Evolutionary conservation across 92 coral and sea anemone species (phyloP).

Genomic region (Epizoanthus illoricatus): DNA sequence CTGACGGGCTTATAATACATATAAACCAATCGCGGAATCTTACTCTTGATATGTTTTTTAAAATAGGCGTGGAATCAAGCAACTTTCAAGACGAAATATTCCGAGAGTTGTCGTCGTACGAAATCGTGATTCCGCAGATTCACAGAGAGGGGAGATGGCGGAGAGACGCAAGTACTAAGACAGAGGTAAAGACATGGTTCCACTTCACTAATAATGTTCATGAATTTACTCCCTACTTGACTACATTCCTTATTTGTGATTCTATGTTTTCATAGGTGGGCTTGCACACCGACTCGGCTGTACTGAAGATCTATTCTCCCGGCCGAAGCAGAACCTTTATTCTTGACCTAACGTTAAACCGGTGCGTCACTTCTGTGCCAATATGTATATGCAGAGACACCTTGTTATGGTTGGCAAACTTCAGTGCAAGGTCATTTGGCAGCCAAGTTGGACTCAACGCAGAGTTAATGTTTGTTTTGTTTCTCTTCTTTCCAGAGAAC

Average conservation of each 20-base stretch:
- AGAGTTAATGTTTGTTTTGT: not conserved
- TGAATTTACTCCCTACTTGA: not conserved
- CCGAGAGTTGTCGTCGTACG: slow-evolving; percentile 42
- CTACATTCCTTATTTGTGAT: not conserved
- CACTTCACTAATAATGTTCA: not conserved
- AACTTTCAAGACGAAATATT: slow-evolving; percentile 8
- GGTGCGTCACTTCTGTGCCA: slow-evolving; percentile 8
- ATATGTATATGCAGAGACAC: not conserved
- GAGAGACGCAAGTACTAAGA: slow-evolving; percentile 16
- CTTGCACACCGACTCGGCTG: slow-evolving; percentile 5
- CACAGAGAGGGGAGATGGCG: slow-evolving; percentile 49
- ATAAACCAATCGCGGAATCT: too few species aligned
- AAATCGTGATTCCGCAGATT: slow-evolving; percentile 47
- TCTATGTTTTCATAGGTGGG: slow-evolving; percentile 5
- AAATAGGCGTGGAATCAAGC: not conserved
- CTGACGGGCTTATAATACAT: too few species aligned
- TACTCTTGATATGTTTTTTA: not conserved
- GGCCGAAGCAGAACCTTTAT: slow-evolving; percentile 7
- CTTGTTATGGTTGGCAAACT: slow-evolving; percentile 2
- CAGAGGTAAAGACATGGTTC: not conserved
- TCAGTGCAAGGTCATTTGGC: not conserved
- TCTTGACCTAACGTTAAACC: slow-evolving; percentile 16
- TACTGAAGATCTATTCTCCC: slow-evolving; percentile 18
- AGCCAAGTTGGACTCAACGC: not conserved
- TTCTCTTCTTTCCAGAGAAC: slow-evolving; percentile 10